Conservation (phyloP, 2,888 invertebrate genomes). For the Zootermopsis nevadensis region DNA sequence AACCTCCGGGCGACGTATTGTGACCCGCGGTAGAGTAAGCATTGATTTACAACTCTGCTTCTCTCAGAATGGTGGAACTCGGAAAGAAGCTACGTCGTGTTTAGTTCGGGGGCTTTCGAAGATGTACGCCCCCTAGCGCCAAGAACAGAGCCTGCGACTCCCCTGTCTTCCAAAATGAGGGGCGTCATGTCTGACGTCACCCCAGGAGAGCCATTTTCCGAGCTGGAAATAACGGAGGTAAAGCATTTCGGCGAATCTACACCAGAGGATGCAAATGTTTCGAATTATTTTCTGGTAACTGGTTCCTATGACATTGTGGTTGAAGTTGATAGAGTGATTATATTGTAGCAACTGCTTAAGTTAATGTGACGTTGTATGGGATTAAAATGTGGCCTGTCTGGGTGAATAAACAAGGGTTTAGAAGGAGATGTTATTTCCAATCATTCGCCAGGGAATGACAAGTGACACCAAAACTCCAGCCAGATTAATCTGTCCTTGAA, state of each 20-base stretch:
- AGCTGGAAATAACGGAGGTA: neutral
- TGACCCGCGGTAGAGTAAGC: neutral
- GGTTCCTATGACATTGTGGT: too few relatives aligned
- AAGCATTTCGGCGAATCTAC: neutral
- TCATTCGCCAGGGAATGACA: too few relatives aligned
- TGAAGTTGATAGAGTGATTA: too few relatives aligned
- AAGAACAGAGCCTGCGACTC: neutral
- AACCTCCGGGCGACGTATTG: neutral
- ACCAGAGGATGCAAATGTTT: neutral
- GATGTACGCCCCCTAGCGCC: neutral
- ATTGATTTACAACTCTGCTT: conserved; percentile 34
- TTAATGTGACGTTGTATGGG: too few relatives aligned
- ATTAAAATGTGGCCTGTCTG: too few relatives aligned
- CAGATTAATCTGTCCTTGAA: too few relatives aligned
- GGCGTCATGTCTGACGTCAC: neutral
- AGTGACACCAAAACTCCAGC: too few relatives aligned
- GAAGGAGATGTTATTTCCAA: too few relatives aligned
- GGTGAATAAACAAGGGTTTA: too few relatives aligned
- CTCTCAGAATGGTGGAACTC: neutral
- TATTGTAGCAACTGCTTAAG: too few relatives aligned
- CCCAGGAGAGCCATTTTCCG: neutral
- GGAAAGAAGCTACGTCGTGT: neutral
- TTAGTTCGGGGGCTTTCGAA: neutral
- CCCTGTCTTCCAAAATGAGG: neutral
- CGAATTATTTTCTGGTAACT: too few relatives aligned